Evolutionary conservation across 2,113 vertebrate genomes (phyloP), one percentile per base, ranked within the genome.

Genomic region (Formicarius rufipectus): DNA sequence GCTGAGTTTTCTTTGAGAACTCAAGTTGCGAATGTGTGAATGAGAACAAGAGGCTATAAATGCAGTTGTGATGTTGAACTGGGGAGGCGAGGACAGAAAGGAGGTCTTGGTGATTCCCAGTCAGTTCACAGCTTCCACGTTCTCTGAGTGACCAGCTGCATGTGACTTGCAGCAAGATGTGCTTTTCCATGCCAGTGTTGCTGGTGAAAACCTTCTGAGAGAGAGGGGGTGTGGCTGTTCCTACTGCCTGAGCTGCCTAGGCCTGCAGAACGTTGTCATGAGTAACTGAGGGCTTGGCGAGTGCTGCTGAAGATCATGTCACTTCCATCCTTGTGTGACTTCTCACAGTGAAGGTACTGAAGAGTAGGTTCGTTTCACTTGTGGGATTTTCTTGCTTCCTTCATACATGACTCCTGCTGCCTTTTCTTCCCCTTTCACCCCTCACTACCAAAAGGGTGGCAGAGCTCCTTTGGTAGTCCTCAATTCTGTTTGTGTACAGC

Each of bases 231-330:
- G 9, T 17, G 40, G 35, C 49, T 66, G 16, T 39, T 86, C 5
- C 31, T 60, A 62, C 60, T 73, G 19, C 35, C 35, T 35, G 60
- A 44, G 35, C n/a, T 69, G 72, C 44, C 7, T 53, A 58, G 37
- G 35, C 14, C 59, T 49, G 59, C 66, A 37, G 64, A 69, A 74
- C 1, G 1, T 7, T 69, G 24, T 40, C 50, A 35, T 0, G 0
- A 7, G 50, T 60, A 60, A 31, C 25, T 10, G 77, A 19, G 30
- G 52, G n/a, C 35, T 40, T 80, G 68, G 39, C 6, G 10, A 45
- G 16, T n/a, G 35, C 64, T 69, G 15, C 40, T 69, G 27, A 66
- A 66, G 35, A 39, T 66, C 22, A 5, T 1, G 4, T 76, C 45
- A n/a, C 33, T 55, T 64, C 24, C 42, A 90, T 60, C 23, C n/a